phyloP scores from a whole-genome alignment of 2,888 invertebrate genomes.

The Imbricaverruca yamaguchii region DNA sequence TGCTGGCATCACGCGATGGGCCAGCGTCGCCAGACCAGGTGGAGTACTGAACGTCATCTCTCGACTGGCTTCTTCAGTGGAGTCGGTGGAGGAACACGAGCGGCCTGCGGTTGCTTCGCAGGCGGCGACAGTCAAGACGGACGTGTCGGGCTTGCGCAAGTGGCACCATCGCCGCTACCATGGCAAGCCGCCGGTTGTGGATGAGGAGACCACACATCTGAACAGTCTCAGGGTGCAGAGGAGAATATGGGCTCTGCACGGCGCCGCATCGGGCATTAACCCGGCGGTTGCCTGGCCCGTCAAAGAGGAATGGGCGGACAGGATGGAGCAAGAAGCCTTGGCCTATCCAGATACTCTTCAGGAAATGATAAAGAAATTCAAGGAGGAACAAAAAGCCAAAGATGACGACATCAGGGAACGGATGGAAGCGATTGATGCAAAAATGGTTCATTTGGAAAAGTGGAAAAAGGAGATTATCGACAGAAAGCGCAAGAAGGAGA shows the following conservation, averaged over 20 bases:
- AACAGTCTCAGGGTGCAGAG: neutral
- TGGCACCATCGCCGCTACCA: neutral
- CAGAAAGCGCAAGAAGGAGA: neutral
- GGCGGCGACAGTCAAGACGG: neutral
- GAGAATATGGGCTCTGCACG: neutral
- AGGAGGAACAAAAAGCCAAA: neutral
- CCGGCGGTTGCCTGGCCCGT: neutral
- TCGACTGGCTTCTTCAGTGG: neutral
- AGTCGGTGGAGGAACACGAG: neutral
- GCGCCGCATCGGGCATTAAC: neutral
- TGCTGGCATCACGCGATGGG: too few relatives aligned
- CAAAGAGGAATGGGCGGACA: neutral
- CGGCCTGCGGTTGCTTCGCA: neutral
- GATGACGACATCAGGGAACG: neutral
- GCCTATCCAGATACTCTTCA: neutral
- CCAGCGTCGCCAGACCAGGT: neutral
- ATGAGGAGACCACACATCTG: neutral
- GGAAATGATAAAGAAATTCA: neutral
- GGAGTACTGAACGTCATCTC: neutral
- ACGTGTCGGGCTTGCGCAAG: neutral
- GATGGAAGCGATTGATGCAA: neutral
- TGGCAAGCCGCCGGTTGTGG: neutral
- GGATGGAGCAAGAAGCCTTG: neutral
- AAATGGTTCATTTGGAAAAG: neutral
- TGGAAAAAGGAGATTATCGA: neutral